These are phyloP conservation scores for Seriola quinqueradiata DNA, from an alignment of 2,113 vertebrate genomes.

Conservation along the genomic window DNA sequence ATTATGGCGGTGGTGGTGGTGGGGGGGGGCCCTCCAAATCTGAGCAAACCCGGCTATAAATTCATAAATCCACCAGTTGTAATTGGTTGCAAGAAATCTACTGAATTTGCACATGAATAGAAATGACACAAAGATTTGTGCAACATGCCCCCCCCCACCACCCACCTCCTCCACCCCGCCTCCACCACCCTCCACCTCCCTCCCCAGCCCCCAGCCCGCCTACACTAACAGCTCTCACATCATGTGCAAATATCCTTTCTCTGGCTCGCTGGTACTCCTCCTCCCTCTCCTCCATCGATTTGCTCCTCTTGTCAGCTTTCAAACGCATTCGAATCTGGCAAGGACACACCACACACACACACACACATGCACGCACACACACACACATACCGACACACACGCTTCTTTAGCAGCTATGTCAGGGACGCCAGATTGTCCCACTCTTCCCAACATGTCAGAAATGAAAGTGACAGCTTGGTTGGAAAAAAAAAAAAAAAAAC, in stretches of 20 bases:
- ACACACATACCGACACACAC: neutral
- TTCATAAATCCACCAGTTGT: constrained; percentile 65
- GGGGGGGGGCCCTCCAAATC: constrained; percentile 7
- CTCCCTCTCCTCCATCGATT: constrained; percentile 98
- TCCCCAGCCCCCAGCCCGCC: constrained; percentile 41
- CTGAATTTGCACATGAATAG: constrained; percentile 79
- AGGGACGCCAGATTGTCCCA: constrained; percentile 76
- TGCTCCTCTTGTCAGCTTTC: constrained; percentile 89
- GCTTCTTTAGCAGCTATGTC: constrained; percentile 69
- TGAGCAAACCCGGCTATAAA: constrained; percentile 16
- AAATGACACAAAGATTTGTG: constrained; percentile 78
- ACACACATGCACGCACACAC: constrained; percentile 25
- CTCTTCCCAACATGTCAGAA: constrained; percentile 76
- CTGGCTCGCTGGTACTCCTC: constrained; percentile 97
- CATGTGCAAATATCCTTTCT: constrained; percentile 98
- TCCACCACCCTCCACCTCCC: neutral
- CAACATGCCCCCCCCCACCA: constrained; percentile 52
- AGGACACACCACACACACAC: constrained; percentile 57
- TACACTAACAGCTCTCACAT: constrained; percentile 88
- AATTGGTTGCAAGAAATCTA: constrained; percentile 66
- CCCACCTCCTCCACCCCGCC: neutral
- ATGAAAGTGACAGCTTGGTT: constrained; percentile 78
- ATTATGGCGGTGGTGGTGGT: neutral
- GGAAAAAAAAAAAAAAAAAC: constrained; percentile 31
- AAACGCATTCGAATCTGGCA: constrained; percentile 94